Base-by-base conservation (phyloP, 1,140 invertebrate species). In the Bombus ignitus region DNA sequence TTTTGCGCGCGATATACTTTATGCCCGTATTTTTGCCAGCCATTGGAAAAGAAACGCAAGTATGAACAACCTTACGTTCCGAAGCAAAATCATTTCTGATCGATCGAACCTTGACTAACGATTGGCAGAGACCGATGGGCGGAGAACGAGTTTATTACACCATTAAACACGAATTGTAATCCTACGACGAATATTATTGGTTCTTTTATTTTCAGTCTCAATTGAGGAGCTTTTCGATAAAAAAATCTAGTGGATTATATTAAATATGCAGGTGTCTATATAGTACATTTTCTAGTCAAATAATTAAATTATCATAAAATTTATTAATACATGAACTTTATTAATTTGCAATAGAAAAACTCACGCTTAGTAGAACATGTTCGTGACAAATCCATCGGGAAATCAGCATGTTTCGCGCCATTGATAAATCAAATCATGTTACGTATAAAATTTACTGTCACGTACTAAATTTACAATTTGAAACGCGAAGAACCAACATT, bases 1-100 rank as follows among this genome's bases (percentile, higher is more conserved):
- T 83, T 83, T 83, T 53, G 80, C 85, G 71, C 39, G 59, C 66
- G 42, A 80, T 59, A 84, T 77, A 70, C 25, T 83, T 83, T 68
- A 70, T 53, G 73, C 44, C 3, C 9, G 10, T n/a, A 32, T 39
- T 57, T 76, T 83, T 66, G 13, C 9, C 42, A 9, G 8, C 3
- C 28, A 9, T 35, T 9, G 8, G 32, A 18, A 79, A 79, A 83
- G 35, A 59, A 83, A 42, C 53, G 32, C 37, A 35, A 15, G 10
- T 22, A 8, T 25, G 18, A 28, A 1, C 6, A 28, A 62, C 35
- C 1, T 37, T 35, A 15, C n/a, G 18, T 18, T 18, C 47, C 47
- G 47, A 53, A 53, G 47, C 18, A 53, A 53, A 18, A 1, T 53
- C 47, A 18, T 53, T 22, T 53, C 18, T 22, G 47, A 1, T 53